phyloP scores from a whole-genome alignment of 2,113 vertebrate species.

The Beaufortia kweichowensis region DNA sequence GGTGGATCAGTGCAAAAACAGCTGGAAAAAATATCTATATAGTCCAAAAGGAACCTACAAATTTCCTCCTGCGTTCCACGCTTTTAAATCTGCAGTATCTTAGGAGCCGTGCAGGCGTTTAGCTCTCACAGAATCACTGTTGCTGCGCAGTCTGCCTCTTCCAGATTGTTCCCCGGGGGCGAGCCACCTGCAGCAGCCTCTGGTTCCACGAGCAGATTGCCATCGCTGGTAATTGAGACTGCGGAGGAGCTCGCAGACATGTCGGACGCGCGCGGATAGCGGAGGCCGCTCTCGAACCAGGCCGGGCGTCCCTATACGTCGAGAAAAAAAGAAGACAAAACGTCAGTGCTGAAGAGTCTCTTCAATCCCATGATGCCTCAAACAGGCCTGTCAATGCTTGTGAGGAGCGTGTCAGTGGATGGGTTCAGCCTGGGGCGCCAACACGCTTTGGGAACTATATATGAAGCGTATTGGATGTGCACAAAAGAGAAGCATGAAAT shows the following conservation, averaged over 20 bases:
- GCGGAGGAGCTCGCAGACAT: slow-evolving; percentile 38
- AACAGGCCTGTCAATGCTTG: slow-evolving; percentile 41
- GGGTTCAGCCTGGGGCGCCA: slow-evolving; percentile 32
- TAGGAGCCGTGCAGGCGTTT: slow-evolving; percentile 19
- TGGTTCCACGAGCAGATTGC: slow-evolving; percentile 55
- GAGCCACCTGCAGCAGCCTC: slow-evolving; percentile 47
- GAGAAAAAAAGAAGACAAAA: slow-evolving; percentile 13
- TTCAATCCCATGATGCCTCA: slow-evolving; percentile 39
- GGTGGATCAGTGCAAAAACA: too few relatives aligned
- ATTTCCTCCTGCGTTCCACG: not conserved
- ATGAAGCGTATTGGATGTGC: not conserved
- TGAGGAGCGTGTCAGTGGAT: slow-evolving; percentile 20
- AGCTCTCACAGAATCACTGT: slow-evolving; percentile 12
- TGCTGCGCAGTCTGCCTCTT: slow-evolving; percentile 35
- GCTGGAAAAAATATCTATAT: too few relatives aligned
- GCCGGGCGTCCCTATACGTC: not conserved
- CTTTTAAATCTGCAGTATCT: not conserved
- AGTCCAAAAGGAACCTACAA: too few relatives aligned
- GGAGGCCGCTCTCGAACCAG: not conserved
- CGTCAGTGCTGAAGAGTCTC: slow-evolving; percentile 17
- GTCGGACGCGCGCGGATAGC: slow-evolving; percentile 25
- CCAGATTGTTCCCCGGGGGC: slow-evolving; percentile 53
- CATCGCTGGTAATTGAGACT: slow-evolving; percentile 57
- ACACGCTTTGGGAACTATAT: slow-evolving; percentile 16
- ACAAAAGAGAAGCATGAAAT: not conserved